Evolutionary conservation across 1,140 invertebrate genomes (phyloP).

Genomic region (Latrodectus geometricus): DNA sequence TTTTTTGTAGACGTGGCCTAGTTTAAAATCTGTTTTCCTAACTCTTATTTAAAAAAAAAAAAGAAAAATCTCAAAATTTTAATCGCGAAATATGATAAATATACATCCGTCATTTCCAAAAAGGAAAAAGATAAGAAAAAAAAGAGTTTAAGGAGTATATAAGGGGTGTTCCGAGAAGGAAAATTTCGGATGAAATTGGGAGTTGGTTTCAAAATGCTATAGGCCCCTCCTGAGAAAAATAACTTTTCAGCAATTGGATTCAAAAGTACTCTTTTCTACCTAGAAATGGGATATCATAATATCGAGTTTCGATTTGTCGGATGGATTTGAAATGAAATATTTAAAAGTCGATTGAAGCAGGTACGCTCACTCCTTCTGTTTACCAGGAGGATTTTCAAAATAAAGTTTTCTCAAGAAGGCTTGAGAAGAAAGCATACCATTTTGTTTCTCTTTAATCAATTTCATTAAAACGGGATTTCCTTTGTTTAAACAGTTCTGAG

Average conservation of each 20-base stretch:
- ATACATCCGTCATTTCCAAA: background rate
- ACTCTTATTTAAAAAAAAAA: too few relatives aligned
- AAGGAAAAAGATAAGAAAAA: background rate
- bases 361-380: background rate
- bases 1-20: too few relatives aligned
- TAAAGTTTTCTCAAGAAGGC: too few relatives aligned
- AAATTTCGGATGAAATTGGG: background rate
- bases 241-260: conserved; percentile 20
- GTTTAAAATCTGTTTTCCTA: too few relatives aligned
- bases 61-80: background rate
- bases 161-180: background rate
- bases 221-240: conserved; percentile 6
- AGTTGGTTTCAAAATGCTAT: conserved; percentile 28
- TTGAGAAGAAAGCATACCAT: too few relatives aligned
- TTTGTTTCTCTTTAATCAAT: too few relatives aligned
- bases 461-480: too few relatives aligned
- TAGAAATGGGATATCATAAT: conserved; percentile 24
- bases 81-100: background rate
- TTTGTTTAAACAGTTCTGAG: too few relatives aligned
- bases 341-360: conserved; percentile 15
- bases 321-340: conserved; percentile 50
- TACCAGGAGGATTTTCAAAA: too few relatives aligned
- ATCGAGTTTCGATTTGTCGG: conserved; percentile 42
- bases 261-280: background rate
- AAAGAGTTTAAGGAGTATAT: background rate